These are phyloP conservation scores for Troilus luridus DNA, from an alignment of 2,888 invertebrate genomes.

Conservation along the genomic window DNA sequence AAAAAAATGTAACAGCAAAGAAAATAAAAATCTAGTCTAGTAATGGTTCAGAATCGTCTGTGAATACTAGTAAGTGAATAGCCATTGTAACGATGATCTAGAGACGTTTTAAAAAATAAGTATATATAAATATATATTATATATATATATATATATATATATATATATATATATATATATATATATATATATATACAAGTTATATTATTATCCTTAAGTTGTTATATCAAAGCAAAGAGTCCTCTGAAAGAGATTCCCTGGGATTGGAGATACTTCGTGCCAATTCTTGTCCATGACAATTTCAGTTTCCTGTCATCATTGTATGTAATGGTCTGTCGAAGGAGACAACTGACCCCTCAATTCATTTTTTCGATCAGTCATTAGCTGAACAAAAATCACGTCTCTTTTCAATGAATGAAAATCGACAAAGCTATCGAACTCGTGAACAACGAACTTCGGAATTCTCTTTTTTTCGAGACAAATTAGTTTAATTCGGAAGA, in stretches of 20 bases:
- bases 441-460: not conserved
- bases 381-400: not conserved
- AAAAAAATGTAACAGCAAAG: no score
- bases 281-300: not conserved
- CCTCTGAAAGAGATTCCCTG: not conserved
- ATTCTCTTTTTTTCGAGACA: not conserved
- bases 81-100: no score
- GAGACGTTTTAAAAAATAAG: no score
- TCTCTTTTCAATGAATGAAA: constrained; percentile 8
- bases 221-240: no score
- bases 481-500: not conserved
- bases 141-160: no score
- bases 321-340: not conserved
- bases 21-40: no score
- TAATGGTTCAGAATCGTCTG: no score
- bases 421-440: constrained; percentile 4
- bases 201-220: no score
- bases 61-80: no score
- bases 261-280: not conserved
- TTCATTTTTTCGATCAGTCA: not conserved
- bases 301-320: not conserved
- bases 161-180: no score
- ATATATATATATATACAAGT: no score
- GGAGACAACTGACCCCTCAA: not conserved
- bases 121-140: no score